Conservation (phyloP, 2,113 vertebrate species). For the Prolemur simus region DNA sequence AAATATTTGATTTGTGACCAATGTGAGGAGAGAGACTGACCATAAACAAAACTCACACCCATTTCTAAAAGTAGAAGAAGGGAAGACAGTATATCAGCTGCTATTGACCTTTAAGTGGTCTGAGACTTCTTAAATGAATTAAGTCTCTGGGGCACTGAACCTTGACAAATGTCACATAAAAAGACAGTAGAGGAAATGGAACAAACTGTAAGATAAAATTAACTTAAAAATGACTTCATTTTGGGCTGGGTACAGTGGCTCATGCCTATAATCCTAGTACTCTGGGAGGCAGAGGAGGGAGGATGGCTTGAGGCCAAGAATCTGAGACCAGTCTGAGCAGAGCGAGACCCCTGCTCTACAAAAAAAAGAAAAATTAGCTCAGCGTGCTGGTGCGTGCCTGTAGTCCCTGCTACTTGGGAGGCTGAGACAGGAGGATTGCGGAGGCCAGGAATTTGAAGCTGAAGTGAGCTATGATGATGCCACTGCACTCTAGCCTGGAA, state of each 20-base stretch:
- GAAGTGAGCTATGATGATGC: neutral
- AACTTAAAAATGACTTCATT: neutral
- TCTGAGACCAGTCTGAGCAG: neutral
- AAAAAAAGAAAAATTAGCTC: neutral
- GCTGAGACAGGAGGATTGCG: neutral
- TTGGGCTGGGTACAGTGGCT: neutral
- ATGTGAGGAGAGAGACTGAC: neutral
- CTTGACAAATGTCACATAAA: neutral
- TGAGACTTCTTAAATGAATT: neutral
- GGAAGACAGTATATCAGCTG: neutral
- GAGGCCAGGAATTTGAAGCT: neutral
- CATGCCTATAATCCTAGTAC: neutral
- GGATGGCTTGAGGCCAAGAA: neutral
- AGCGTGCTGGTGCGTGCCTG: neutral
- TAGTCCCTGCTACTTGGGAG: neutral
- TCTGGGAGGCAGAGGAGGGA: neutral
- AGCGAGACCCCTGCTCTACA: neutral
- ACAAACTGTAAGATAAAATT: neutral
- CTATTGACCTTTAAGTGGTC: neutral
- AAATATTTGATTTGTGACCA: constrained; percentile 17
- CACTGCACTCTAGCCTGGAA: neutral
- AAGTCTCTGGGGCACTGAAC: neutral
- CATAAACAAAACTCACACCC: neutral
- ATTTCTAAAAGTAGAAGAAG: constrained; percentile 18
- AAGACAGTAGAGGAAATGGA: neutral